Percentiles rank a stretch among this genome's conserved stretches.
Conservation (phyloP, 1,140 invertebrate genomes). For the Bombus breviceps region DNA sequence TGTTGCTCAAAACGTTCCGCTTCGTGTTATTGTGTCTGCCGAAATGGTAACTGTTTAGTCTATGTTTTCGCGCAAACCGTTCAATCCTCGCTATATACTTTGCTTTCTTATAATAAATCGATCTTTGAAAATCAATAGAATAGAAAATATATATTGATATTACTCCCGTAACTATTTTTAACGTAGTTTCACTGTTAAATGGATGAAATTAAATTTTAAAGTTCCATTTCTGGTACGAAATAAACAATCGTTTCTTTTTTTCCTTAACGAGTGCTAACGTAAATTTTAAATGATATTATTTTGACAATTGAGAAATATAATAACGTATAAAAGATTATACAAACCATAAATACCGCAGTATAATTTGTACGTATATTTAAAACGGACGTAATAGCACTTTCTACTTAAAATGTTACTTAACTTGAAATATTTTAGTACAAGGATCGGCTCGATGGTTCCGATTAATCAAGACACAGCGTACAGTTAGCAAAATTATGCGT, state of each 20-base stretch:
- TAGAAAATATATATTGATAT: too few relatives aligned
- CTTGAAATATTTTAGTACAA: too few relatives aligned
- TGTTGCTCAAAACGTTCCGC: conserved; percentile 70
- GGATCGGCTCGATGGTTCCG: too few relatives aligned
- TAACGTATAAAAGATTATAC: too few relatives aligned
- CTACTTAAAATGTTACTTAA: neutral
- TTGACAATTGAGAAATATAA: too few relatives aligned
- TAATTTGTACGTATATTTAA: neutral
- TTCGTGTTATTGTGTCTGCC: conserved; percentile 57
- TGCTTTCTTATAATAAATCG: neutral
- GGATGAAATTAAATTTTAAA: neutral
- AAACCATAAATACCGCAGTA: too few relatives aligned
- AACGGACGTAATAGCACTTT: too few relatives aligned
- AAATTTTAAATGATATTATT: too few relatives aligned
- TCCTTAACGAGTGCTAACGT: too few relatives aligned
- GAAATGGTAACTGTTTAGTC: conserved; percentile 41
- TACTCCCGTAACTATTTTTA: neutral
- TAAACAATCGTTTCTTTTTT: neutral
- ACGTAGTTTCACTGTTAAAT: neutral
- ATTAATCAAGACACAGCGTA: too few relatives aligned
- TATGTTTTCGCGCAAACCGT: neutral
- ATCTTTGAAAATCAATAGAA: neutral
- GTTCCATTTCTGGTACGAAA: neutral
- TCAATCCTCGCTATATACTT: neutral
- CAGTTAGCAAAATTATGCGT: neutral